A percentile compares a stretch with the other conserved stretches of the same genome.
phyloP scores from a whole-genome alignment of 2,113 vertebrate species.

The Labrus mixtus region DNA sequence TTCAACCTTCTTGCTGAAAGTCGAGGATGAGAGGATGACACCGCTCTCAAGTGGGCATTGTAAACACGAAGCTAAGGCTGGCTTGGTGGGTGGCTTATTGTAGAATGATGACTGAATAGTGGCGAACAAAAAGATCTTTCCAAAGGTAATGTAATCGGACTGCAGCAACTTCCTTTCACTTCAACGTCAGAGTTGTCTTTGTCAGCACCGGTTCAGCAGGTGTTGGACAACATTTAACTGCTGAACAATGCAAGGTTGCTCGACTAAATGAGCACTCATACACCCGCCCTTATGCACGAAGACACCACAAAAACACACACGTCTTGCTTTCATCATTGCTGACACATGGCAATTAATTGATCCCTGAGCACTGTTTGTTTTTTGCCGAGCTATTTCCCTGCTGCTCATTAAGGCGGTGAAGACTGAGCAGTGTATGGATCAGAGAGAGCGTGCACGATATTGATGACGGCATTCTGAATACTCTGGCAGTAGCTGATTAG shows the following conservation, averaged over 20 bases:
- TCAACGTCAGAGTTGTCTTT: background rate
- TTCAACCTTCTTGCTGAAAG: background rate
- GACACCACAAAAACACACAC: constrained; percentile 15
- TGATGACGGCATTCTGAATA: constrained; percentile 46
- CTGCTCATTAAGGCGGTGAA: constrained; percentile 51
- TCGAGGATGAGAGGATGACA: background rate
- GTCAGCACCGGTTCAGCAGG: constrained; percentile 33
- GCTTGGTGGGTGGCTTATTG: too few relatives aligned
- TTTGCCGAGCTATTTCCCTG: constrained; percentile 53
- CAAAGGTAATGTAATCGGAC: too few relatives aligned
- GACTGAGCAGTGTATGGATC: constrained; percentile 8
- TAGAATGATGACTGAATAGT: background rate
- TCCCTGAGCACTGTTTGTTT: constrained; percentile 70
- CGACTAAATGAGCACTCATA: constrained; percentile 12
- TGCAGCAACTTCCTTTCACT: background rate
- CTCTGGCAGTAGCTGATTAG: constrained; percentile 46
- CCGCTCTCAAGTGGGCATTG: too few relatives aligned
- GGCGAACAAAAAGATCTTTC: too few relatives aligned
- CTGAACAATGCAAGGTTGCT: constrained; percentile 22
- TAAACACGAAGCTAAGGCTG: too few relatives aligned
- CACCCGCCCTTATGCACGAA: background rate
- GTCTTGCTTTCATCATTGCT: constrained; percentile 34
- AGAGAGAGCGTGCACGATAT: constrained; percentile 24
- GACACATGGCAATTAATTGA: constrained; percentile 70
- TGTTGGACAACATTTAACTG: constrained; percentile 21